Base-by-base conservation (phyloP, 2,797 vertebrate species). In the Galagoides demidoff region DNA sequence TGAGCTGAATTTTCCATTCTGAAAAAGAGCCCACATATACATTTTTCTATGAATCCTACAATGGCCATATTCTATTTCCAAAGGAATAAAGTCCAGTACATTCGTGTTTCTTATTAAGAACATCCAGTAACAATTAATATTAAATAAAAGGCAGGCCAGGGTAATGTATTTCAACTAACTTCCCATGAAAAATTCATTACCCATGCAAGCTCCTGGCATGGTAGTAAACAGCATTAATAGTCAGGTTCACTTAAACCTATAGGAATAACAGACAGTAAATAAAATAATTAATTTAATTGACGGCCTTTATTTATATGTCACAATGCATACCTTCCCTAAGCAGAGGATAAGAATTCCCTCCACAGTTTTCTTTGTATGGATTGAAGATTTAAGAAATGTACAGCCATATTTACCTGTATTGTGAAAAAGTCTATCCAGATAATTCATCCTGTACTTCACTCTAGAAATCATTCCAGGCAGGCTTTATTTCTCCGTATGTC, bases 201-300 rank as follows among this genome's bases (percentile, higher is more conserved):
- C 22, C 27, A 57, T 77, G 73, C 70, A 85, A 68, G 1, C 2
- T 78, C 82, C 59, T 7, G 81, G 7, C 10, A n/a, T 91, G 20
- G 27, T 55, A 79, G 83, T 68, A 89, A 88, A 73, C 19, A 90
- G 4, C 22, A 76, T 13, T 90, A 37, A 74, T 91, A 92, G 23
- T 61, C 57, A 95, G 34, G 89, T 52, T 93, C 87, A 66, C 34
- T 79, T 74, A 89, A 85, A 86, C 25, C 17, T 77, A 73, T 71
- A 89, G 11, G 86, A 91, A 92, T 64, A 70, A 82, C n/a, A 88
- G 34, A 63, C 7, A 34, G 27, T 83, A 66, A 96, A 81, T 85
- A 61, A 89, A 82, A 25, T 66, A 55, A 93, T 1, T 27, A 45
- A 68, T 78, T 88, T 43, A 77, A 68, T 10, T 64, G 39, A 43